Evolutionary conservation across 2,888 invertebrate species (phyloP).

Genomic region (Morpho achilles): DNA sequence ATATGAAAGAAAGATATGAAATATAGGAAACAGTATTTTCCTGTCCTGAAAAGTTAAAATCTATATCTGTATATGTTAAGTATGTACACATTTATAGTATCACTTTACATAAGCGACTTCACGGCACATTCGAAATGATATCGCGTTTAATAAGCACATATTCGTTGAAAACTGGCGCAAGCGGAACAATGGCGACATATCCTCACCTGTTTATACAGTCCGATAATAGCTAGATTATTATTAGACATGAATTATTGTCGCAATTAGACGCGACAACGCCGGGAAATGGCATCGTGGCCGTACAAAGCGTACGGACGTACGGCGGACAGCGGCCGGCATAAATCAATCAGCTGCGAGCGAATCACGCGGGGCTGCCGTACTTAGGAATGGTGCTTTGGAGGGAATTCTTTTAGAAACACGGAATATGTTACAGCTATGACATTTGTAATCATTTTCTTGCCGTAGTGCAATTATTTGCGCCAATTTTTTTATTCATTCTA

Average conservation of each 20-base stretch:
- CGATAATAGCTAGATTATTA: conserved; percentile 74
- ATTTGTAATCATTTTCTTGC: too few relatives aligned
- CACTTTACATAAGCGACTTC: too few relatives aligned
- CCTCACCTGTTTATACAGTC: conserved; percentile 49
- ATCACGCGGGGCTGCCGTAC: conserved; percentile 22
- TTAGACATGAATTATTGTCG: conserved; percentile 72
- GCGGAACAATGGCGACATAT: conserved; percentile 31
- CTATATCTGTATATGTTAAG: too few relatives aligned
- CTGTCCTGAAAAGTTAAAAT: too few relatives aligned
- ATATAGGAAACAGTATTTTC: too few relatives aligned
- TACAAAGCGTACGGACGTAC: conserved; percentile 34
- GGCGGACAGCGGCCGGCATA: conserved; percentile 37
- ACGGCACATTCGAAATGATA: not conserved
- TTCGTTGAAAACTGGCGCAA: conserved; percentile 15
- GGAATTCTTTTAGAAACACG: conserved; percentile 5
- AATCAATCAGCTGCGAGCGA: conserved; percentile 41
- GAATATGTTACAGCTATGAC: conserved; percentile 2
- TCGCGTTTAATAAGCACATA: conserved; percentile 6
- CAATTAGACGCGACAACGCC: conserved; percentile 65
- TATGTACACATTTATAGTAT: too few relatives aligned
- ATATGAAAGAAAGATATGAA: too few relatives aligned
- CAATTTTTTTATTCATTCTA: too few relatives aligned
- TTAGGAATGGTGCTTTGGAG: conserved; percentile 4
- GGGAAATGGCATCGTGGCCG: conserved; percentile 52
- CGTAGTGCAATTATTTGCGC: too few relatives aligned